These are phyloP conservation scores for Felis catus DNA, from an alignment of 2,113 vertebrate genomes.

Conservation along the genomic window F.catus_Fca126_mat1.0 CM031423.1:13179001-13179500, in stretches of 20 bases:
- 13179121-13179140: background rate
- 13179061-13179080: background rate
- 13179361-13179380: no score
- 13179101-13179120: background rate
- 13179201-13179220: background rate
- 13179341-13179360: background rate
- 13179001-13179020: no score
- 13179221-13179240: background rate
- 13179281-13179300: slow-evolving; percentile 26
- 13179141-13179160: background rate
- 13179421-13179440: no score
- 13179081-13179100: background rate
- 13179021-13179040: no score
- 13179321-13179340: background rate
- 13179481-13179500: no score
- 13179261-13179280: background rate
- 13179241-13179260: slow-evolving; percentile 18
- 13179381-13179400: no score
- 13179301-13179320: background rate
- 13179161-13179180: slow-evolving; percentile 4
- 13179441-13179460: no score
- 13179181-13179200: background rate
- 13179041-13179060: no score
- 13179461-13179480: no score
- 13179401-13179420: no score